Evolutionary conservation across 1,140 invertebrate genomes (phyloP), one percentile per base, ranked within the genome.

Genomic region (Bombus waltoni): DNA sequence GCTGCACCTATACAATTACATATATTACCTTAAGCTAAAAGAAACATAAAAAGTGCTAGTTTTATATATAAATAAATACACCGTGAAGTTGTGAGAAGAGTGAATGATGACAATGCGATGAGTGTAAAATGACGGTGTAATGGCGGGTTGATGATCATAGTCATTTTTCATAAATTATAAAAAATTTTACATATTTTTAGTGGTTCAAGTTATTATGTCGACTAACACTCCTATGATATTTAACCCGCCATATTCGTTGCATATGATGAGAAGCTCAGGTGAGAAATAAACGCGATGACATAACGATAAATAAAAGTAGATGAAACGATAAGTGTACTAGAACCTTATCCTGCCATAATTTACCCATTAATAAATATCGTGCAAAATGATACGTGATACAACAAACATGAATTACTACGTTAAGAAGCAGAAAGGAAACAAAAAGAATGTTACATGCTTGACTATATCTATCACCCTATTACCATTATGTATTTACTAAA

Each of bases 1-100:
- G 92, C 92, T 93, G 80, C 80, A 77, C 75, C 86, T 90, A 88
- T 92, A 91, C 71, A 80, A 79, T 91, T 94, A 95, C 92, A 94
- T 91, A 87, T 90, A 92, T 91, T 92, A 92, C 87, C 93, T 94
- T 94, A 94, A 85, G 88, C 88, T 93, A 92, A n/a, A 90, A 90
- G 72, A 78, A 88, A 88, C 89, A 89, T 91, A 89, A 74, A 88
- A 40, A 32, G 85, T 91, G 88, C 72, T 18, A 66, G 80, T 89
- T 62, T 83, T 42, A 42, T 72, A 92, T 62, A 78, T 76, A 92
- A 91, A 89, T 92, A 88, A 89, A 93, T 88, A 83, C 88, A 88
- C 83, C 74, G 57, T 89, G 73, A 87, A 71, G 65, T 79, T 78
- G 72, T 59, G 59, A 91, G 71, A 70, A 25, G 11, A 75, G 25